Conservation (phyloP, 2,888 invertebrate genomes). For the Dugesia japonica region DNA sequence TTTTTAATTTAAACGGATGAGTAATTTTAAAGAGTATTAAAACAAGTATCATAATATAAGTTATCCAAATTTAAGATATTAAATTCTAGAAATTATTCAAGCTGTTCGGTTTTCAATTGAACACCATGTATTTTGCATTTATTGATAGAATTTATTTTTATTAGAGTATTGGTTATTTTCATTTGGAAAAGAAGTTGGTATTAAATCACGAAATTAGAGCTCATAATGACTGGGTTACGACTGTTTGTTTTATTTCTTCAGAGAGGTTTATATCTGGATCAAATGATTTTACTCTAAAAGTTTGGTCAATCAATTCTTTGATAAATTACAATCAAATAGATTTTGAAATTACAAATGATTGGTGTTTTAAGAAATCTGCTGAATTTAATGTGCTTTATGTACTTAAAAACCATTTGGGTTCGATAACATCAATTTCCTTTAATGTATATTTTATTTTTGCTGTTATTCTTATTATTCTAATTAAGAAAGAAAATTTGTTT, state of each 20-base stretch:
- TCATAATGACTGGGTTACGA: background rate
- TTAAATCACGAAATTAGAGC: conserved; percentile 2
- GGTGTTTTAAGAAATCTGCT: background rate
- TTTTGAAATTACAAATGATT: background rate
- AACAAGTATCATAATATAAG: too few relatives aligned
- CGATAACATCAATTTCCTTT: background rate
- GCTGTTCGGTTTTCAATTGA: too few relatives aligned
- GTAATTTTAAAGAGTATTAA: too few relatives aligned
- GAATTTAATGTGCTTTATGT: background rate
- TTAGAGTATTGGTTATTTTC: background rate
- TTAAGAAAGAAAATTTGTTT: background rate
- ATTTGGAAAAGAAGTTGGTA: background rate
- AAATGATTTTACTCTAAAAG: background rate
- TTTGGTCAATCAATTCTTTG: background rate
- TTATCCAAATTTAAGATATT: too few relatives aligned
- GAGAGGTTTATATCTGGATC: background rate
- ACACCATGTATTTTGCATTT: too few relatives aligned
- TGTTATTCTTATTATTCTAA: background rate
- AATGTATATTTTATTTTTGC: background rate
- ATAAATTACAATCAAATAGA: background rate
- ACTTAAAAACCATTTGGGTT: background rate
- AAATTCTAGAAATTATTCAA: too few relatives aligned
- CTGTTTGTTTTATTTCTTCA: background rate
- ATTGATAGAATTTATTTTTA: background rate
- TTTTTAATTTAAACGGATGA: too few relatives aligned